Conservation (phyloP, 2,888 invertebrate species). For the Mesoligia furuncula region DNA sequence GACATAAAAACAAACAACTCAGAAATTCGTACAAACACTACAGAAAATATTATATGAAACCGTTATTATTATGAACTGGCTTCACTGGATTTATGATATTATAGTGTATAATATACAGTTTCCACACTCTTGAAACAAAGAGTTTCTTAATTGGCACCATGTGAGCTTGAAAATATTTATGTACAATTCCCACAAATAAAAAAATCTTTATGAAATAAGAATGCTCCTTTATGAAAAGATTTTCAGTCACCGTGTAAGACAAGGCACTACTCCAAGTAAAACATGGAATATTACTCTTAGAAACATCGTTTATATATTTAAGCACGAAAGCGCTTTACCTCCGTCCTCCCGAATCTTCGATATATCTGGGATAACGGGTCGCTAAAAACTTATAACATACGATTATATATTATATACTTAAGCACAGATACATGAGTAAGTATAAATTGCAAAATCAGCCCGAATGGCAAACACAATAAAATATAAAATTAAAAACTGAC, state of each 20-base stretch:
- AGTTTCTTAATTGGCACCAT: conserved; percentile 76
- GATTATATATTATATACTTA: conserved; percentile 61
- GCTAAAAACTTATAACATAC: conserved; percentile 69
- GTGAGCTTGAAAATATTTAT: conserved; percentile 78
- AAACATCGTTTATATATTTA: conserved; percentile 67
- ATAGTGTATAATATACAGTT: conserved; percentile 45
- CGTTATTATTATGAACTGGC: conserved; percentile 66
- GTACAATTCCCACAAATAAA: conserved; percentile 66
- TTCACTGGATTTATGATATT: conserved; percentile 73
- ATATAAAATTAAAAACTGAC: conserved; percentile 63
- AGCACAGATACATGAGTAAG: conserved; percentile 61
- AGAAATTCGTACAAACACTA: conserved; percentile 68
- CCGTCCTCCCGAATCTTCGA: conserved; percentile 81
- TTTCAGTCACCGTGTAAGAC: conserved; percentile 58
- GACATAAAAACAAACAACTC: conserved; percentile 71
- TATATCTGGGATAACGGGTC: conserved; percentile 80
- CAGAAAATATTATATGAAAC: conserved; percentile 52
- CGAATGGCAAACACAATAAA: conserved; percentile 54
- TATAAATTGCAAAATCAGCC: conserved; percentile 61
- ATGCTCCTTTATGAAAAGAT: conserved; percentile 50
- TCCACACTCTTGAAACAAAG: conserved; percentile 59
- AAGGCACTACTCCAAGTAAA: conserved; percentile 50
- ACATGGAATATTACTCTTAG: conserved; percentile 48
- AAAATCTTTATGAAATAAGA: conserved; percentile 49
- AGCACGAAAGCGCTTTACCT: conserved; percentile 76